Conservation (phyloP, 37 sponge, comb jelly and placozoan species). For the Dysidea cf. avara region DNA sequence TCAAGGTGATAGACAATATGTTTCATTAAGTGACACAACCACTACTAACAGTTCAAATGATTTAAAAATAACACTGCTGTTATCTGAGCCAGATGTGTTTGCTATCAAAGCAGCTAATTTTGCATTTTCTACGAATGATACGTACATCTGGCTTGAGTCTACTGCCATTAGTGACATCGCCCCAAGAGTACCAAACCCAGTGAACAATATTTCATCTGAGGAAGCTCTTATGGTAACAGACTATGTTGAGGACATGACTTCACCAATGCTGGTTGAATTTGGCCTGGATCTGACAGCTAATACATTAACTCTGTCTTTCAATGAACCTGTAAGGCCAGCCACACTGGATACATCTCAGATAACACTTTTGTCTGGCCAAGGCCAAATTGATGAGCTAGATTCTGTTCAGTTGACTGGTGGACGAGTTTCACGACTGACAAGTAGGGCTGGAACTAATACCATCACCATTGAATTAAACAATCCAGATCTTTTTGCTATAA, state of each 20-base stretch:
- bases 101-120: conserved; percentile 68
- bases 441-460: conserved; percentile 33
- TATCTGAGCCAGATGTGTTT: conserved; percentile 38
- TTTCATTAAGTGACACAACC: conserved; percentile 33
- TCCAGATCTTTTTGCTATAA: conserved; percentile 48
- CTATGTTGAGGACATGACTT: conserved; percentile 65
- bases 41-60: conserved; percentile 34
- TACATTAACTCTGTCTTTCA: conserved; percentile 52
- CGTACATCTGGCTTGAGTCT: conserved; percentile 50
- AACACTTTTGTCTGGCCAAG: conserved; percentile 38
- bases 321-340: conserved; percentile 80
- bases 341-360: conserved; percentile 64
- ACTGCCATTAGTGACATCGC: conserved; percentile 69
- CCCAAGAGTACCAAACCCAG: conserved; percentile 50
- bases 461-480: conserved; percentile 43
- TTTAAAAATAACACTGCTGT: conserved; percentile 8
- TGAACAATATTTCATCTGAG: conserved; percentile 41
- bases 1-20: conserved; percentile 30
- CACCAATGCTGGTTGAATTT: conserved; percentile 51
- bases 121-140: conserved; percentile 62
- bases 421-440: conserved; percentile 38
- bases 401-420: conserved; percentile 8
- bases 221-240: conserved; percentile 43
- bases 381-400: conserved; percentile 4
- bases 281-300: conserved; percentile 63